Evolutionary conservation across 1,140 invertebrate genomes (phyloP), one percentile per base, ranked within the genome.

Genomic region (Rhyacophila brunnea): DNA sequence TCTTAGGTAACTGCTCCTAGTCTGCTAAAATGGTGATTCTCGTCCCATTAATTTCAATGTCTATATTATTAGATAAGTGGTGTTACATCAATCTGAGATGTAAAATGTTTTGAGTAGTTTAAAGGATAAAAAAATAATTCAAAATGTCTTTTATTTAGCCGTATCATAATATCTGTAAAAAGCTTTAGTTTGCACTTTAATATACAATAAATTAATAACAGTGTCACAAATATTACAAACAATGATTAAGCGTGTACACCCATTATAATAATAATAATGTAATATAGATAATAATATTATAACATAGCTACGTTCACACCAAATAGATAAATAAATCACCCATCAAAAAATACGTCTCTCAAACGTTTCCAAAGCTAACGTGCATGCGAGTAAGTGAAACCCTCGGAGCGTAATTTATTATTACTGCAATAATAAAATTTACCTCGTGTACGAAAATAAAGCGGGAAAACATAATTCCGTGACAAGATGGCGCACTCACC

Each of bases 291-390:
- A 5, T 28, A 28, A 9, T 28, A 5, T n/a, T n/a, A 5, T 28
- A 28, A 28, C 9, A 28, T 28, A 52, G 40, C 51, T 55, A 61
- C 52, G 45, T 35, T 55, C 58, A 50, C 58, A 44, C 40, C 19
- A 45, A 44, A 54, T 17, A 50, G 49, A 60, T 18, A 61, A 48
- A 45, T 58, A 53, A 62, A 58, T 52, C 60, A 57, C 51, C 54
- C 51, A 47, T 36, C 44, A 49, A 58, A 48, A 38, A 20, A 38
- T 58, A 46, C 34, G 35, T 40, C 5, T 49, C 32, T 49, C 51
- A 40, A 52, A 60, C 58, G 45, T 28, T 52, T 47, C 47, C 46
- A 57, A 58, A 58, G 55, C 55, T 58, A 38, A 44, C 53, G 55
- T 56, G 55, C 59, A 56, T 40, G 20, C 20, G 32, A 35, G 17